Base-by-base conservation (phyloP, 2,888 invertebrate genomes). In the Morpho helenor region DNA sequence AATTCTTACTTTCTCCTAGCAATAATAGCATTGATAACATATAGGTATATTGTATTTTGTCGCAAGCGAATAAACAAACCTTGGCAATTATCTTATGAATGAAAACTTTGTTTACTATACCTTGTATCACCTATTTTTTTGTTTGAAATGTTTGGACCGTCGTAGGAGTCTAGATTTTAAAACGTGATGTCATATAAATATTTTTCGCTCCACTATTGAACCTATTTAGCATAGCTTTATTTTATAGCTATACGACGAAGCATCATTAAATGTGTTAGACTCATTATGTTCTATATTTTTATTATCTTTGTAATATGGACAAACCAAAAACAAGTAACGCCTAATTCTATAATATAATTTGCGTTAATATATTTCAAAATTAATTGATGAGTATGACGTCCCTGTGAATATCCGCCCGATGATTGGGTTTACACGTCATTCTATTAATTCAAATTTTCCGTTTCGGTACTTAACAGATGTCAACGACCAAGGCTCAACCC, bases 401-500 rank as follows among this genome's bases (percentile, higher is more conserved):
- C 51, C 57, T 59, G 59, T 51, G 51, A 61, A 56, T 56, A 51
- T 47, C 49, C 43, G 39, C 7, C 49, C 41, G 39, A 52, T 39
- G 59, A 59, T 52, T 50, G 57, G 58, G 40, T 55, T 51, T 44
- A 23, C 9, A 53, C 46, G 53, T 60, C 53, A 57, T n/a, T 56
- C 23, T 50, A 60, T 59, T 53, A 56, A 58, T 60, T 50, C 50
- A 47, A 56, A 59, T 57, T 48, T 52, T 49, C 46, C 49, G 40
- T 49, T 43, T 40, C 54, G 52, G 43, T 45, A 48, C 42, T 46
- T 49, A 54, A 46, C 22, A 50, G 54, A 57, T 63, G 67, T 67
- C 67, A 66, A 66, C 49, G 63, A 66, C 67, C 67, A 67, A 22
- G 58, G 52, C 57, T 49, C 47, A 57, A 57, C 39, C 59, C n/a